Base-by-base conservation (phyloP, 1,140 invertebrate species). In the Caerostris extrusa region DNA sequence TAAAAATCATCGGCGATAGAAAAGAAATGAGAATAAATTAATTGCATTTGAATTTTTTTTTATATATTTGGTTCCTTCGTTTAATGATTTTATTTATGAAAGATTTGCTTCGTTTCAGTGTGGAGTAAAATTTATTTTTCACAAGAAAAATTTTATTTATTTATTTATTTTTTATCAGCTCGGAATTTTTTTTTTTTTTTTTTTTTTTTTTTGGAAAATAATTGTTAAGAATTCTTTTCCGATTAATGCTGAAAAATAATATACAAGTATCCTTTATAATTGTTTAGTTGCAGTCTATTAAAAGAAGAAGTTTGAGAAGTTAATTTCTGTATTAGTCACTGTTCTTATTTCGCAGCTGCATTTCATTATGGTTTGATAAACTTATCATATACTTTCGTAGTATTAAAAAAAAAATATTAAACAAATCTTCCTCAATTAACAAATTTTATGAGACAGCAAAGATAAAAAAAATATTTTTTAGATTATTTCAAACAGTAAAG, bases 11-110 rank as follows among this genome's bases (percentile, higher is more conserved):
- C 4, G 60, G 53, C 34, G 50, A 53, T n/a, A 50, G 58, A 61
- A 17, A 57, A 86, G 53, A 34, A 10, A 64, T 5, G 34, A 34
- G 17, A 53, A 12, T 3, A 88, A 88, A 50, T 67, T 88, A 88
- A 88, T 88, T 88, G 56, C 58, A 88, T 88, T 88, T 67, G 8
- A 50, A 77, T 10, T 77, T 53, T 77, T 64, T n/a, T 8, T 8
- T 53, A n/a, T n/a, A n/a, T n/a, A n/a, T n/a, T n/a, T n/a, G n/a
- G n/a, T n/a, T n/a, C 34, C 5, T 77, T 12, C 14, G 12, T 53
- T 77, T 77, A 4, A 34, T 50, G 12, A 12, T 50, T 53, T 77
- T 77, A 77, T 77, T 53, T 12, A 53, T 34, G 50, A 77, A 12
- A 50, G 69, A 50, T 53, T 50, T 53, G 2, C 69, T 50, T 34